These are phyloP conservation scores for Rynchops niger DNA, from an alignment of 2,113 vertebrate genomes.

Conservation along the genomic window DNA sequence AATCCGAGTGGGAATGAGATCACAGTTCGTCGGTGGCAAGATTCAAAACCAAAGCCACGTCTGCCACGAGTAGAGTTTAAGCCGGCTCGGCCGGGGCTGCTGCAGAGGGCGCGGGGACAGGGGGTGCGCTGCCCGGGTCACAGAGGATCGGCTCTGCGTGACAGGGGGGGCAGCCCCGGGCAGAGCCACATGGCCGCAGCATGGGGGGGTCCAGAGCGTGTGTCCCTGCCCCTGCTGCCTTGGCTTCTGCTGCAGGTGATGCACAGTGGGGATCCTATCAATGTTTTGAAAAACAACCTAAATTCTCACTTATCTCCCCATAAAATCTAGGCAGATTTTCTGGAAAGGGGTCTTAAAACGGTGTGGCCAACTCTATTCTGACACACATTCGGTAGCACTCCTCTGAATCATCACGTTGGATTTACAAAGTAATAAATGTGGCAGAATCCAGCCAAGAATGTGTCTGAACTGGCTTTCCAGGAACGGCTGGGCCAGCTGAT, in stretches of 20 bases:
- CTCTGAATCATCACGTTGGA: not conserved
- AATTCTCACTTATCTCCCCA: not conserved
- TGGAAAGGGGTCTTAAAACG: not conserved
- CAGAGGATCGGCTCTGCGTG: accelerated
- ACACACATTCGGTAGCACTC: accelerated
- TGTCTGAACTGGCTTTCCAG: constrained; percentile 63
- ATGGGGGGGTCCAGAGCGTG: accelerated
- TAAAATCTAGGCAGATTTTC: not conserved
- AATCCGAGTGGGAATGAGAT: not conserved
- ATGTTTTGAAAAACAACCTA: accelerated
- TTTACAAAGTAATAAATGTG: not conserved
- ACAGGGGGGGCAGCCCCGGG: not conserved
- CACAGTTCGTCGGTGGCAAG: accelerated
- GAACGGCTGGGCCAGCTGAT: not conserved
- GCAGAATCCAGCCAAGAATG: constrained; percentile 53
- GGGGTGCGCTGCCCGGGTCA: not conserved
- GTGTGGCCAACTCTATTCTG: not conserved
- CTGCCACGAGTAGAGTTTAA: accelerated
- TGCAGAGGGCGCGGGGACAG: not conserved
- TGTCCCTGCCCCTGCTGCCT: not conserved
- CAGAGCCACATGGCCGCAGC: not conserved
- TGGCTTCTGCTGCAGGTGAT: not conserved
- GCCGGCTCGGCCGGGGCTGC: accelerated
- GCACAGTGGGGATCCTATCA: not conserved
- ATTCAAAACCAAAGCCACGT: not conserved